These are phyloP conservation scores for Aphis gossypii DNA, from an alignment of 1,140 invertebrate species.

Conservation along the genomic window DNA sequence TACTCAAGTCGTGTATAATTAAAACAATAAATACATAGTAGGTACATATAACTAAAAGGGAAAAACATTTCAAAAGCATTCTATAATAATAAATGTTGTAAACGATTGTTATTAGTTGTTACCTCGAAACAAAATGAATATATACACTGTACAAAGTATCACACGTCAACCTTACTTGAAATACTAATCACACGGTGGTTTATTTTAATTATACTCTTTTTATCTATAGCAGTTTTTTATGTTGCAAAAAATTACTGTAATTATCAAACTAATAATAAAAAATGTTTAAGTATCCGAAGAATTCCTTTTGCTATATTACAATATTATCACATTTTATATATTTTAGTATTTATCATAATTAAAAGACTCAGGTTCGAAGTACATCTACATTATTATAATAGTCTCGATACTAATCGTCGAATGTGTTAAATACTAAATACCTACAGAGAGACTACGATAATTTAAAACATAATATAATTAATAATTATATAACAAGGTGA, in stretches of 20 bases:
- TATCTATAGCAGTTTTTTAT: neutral
- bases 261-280: slow-evolving; percentile 1
- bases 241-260: neutral
- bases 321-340: neutral
- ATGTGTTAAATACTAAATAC: neutral
- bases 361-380: neutral
- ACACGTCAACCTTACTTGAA: neutral
- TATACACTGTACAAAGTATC: neutral
- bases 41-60: neutral
- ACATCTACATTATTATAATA: neutral
- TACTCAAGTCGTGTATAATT: neutral
- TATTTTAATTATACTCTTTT: neutral
- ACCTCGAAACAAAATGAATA: neutral
- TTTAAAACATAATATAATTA: neutral
- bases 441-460: neutral
- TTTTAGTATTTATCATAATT: neutral
- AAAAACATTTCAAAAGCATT: neutral
- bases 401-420: neutral
- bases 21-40: neutral
- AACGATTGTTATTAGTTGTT: neutral
- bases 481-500: neutral
- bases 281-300: neutral
- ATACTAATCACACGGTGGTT: neutral
- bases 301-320: neutral
- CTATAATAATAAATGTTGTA: neutral